Percentiles rank a stretch among this genome's conserved stretches.
These are phyloP conservation scores for Caranx melampygus DNA, from an alignment of 2,113 vertebrate genomes.

Conservation along the genomic window DNA sequence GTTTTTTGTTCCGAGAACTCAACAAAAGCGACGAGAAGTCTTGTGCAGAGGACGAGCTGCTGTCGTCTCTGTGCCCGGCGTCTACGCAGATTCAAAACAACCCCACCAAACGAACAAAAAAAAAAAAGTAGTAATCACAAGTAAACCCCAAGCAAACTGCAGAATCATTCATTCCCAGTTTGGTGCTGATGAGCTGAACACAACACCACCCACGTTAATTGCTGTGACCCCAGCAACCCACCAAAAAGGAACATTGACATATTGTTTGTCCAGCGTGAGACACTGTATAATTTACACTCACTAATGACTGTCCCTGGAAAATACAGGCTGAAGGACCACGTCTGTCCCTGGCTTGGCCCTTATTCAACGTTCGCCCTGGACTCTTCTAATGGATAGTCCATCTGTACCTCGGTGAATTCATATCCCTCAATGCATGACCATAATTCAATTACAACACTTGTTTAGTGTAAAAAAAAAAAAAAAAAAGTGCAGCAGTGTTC, in stretches of 20 bases:
- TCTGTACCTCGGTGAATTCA: slow-evolving; percentile 80
- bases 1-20: neutral
- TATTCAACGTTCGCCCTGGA: slow-evolving; percentile 74
- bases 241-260: slow-evolving; percentile 84
- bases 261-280: slow-evolving; percentile 85
- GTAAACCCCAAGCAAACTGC: slow-evolving; percentile 72
- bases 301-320: slow-evolving; percentile 82
- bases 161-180: slow-evolving; percentile 75
- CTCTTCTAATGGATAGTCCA: slow-evolving; percentile 79
- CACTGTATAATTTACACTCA: slow-evolving; percentile 83
- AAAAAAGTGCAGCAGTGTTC: slow-evolving; percentile 64
- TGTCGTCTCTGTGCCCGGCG: slow-evolving; percentile 26
- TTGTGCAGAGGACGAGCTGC: slow-evolving; percentile 40
- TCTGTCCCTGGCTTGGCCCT: slow-evolving; percentile 80
- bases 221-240: slow-evolving; percentile 80
- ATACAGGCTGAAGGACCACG: slow-evolving; percentile 78
- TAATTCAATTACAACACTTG: slow-evolving; percentile 81
- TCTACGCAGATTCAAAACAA: slow-evolving; percentile 55
- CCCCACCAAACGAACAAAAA: slow-evolving; percentile 1
- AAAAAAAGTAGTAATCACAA: slow-evolving; percentile 71
- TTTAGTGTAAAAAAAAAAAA: slow-evolving; percentile 59
- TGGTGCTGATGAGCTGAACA: slow-evolving; percentile 81
- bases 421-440: slow-evolving; percentile 74
- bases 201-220: slow-evolving; percentile 81
- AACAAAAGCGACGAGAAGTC: slow-evolving; percentile 32